Evolutionary conservation across 2,797 vertebrate genomes (phyloP), one percentile per base, ranked within the genome.

Genomic region (Ctenopoma kingsleyae): DNA sequence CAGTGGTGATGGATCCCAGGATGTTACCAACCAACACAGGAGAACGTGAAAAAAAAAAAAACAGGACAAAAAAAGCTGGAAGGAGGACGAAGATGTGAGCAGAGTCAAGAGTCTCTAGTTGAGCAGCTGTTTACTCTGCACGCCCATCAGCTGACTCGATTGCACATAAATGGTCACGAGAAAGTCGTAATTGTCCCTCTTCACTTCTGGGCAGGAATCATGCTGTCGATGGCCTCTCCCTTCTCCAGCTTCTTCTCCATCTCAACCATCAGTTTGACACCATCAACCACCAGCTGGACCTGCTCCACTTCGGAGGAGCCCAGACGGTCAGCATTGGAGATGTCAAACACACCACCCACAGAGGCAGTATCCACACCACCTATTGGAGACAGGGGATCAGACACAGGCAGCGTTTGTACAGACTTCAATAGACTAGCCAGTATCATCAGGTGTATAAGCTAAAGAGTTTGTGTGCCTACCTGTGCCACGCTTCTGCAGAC

Each of bases 191-290:
- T 72, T 58, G 81, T 92, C 68, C 80, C 66, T 87, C 69, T 94
- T 93, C 94, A 95, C 92, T 95, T 95, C 95, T 99, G 98, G 50
- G 97, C 96, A 0, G 98, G 98, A 90, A 99, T 95, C 96, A 99
- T 96, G 95, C 93, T 91, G 63, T 99, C 98, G 9, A 99, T 96
- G 81, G 95, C 40, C 79, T 96, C 95, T 69, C 95, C 95, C 91
- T 99, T 98, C 90, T 99, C 98, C 87, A 99, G 93, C 83, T 96
- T 96, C 96, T 99, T 99, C 94, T 99, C 98, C 97, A 99, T 97
- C 92, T 98, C 97, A 38, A 99, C 86, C 97, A 99, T 97, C 54
- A 99, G 95, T 87, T 99, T 99, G 67, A 99, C 97, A 0, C 98
- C 98, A 9, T 99, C 98, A 23, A 99, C 97, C 92, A 99, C 98